Conservation (phyloP, 2,797 vertebrate species). For the Etheostoma perlongum region DNA sequence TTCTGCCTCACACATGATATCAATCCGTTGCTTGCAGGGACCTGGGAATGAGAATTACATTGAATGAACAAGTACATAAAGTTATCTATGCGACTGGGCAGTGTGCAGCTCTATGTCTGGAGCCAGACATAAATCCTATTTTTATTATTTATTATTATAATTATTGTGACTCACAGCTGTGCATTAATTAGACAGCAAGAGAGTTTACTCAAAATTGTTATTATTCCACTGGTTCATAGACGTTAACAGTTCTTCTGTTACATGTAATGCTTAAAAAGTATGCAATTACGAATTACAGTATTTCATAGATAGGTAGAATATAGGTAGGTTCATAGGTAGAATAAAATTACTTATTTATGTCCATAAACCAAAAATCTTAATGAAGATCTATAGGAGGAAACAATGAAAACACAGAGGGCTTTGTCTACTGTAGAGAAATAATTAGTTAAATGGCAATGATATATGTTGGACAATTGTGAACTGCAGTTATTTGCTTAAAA, state of each 20-base stretch:
- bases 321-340: slow-evolving; percentile 23
- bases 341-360: slow-evolving; percentile 39
- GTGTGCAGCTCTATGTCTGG: slow-evolving; percentile 25
- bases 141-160: not conserved
- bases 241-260: not conserved
- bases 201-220: slow-evolving; percentile 10
- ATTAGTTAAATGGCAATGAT: slow-evolving; percentile 54
- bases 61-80: slow-evolving; percentile 49
- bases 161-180: slow-evolving; percentile 52
- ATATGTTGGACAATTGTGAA: slow-evolving; percentile 45
- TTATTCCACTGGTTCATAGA: not conserved
- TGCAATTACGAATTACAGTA: slow-evolving; percentile 25
- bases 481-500: slow-evolving; percentile 43
- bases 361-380: slow-evolving; percentile 29
- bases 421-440: slow-evolving; percentile 43
- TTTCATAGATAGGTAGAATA: slow-evolving; percentile 15
- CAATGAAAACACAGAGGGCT: slow-evolving; percentile 34
- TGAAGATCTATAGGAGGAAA: slow-evolving; percentile 56
- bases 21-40: slow-evolving; percentile 50
- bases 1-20: slow-evolving; percentile 55
- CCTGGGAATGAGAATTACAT: slow-evolving; percentile 49
- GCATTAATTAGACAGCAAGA: slow-evolving; percentile 16
- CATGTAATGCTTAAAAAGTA: slow-evolving; percentile 12
- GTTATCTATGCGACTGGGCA: slow-evolving; percentile 42
- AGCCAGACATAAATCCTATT: slow-evolving; percentile 50